Evolutionary conservation across 2,888 invertebrate species (phyloP).

Genomic region (Chaetogeoica ovagalla): DNA sequence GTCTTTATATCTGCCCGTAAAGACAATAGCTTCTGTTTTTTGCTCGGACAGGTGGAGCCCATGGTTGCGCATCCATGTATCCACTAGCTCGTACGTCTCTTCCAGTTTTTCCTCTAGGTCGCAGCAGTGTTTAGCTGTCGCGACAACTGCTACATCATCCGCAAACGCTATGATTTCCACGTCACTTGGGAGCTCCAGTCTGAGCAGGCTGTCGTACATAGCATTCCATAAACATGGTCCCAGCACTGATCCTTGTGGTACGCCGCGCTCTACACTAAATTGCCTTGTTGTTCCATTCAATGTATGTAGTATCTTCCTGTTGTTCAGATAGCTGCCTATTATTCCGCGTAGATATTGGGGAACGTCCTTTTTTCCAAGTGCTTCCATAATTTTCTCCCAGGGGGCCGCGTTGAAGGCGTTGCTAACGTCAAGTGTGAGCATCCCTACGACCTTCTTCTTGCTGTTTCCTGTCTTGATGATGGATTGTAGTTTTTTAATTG

Average conservation of each 20-base stretch:
- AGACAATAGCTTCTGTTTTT: neutral
- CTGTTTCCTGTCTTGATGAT: neutral
- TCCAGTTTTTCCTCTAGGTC: too few species aligned
- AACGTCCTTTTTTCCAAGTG: neutral
- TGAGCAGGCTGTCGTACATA: neutral
- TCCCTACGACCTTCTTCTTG: neutral
- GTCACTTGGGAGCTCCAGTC: neutral
- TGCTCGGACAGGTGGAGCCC: neutral
- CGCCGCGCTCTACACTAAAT: neutral
- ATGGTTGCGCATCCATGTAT: too few species aligned
- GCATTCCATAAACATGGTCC: neutral
- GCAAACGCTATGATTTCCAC: neutral
- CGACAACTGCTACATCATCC: neutral
- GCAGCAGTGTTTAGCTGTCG: neutral
- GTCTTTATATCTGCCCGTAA: neutral
- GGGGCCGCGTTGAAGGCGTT: neutral
- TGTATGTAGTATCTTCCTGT: neutral
- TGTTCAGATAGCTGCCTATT: neutral
- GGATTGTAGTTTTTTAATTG: neutral
- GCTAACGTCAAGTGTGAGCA: neutral
- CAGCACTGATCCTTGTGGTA: neutral
- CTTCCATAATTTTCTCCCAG: neutral
- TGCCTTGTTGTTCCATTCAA: neutral
- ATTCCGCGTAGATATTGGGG: neutral
- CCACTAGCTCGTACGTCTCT: too few species aligned